These are phyloP conservation scores for Xiphophorus birchmanni DNA, from an alignment of 2,797 vertebrate genomes.

Conservation along the genomic window DNA sequence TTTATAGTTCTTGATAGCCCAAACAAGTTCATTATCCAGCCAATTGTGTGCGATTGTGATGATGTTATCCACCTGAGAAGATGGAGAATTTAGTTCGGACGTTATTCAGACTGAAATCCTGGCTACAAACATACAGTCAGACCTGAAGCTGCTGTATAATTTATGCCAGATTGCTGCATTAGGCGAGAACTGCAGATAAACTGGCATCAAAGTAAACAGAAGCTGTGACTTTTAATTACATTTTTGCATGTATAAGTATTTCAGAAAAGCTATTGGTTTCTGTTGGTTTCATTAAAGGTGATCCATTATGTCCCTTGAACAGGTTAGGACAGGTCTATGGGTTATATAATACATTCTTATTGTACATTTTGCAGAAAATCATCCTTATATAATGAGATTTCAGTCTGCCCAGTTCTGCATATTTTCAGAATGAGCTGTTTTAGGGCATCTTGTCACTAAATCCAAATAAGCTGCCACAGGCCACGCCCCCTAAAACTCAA, in stretches of 20 bases:
- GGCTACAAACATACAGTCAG: not conserved
- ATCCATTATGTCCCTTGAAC: no score
- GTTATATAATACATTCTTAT: no score
- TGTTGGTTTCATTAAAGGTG: no score
- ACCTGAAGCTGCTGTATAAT: not conserved
- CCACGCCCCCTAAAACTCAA: no score
- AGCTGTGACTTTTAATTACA: not conserved
- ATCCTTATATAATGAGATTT: no score
- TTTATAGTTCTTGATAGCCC: slow-evolving; percentile 65
- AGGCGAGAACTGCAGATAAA: not conserved
- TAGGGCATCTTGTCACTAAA: no score
- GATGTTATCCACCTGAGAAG: slow-evolving; percentile 84
- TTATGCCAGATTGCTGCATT: not conserved
- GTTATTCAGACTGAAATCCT: not conserved
- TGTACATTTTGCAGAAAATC: no score
- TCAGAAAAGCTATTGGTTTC: no score
- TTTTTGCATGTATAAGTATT: not conserved
- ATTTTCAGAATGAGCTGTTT: no score
- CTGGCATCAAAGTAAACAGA: not conserved
- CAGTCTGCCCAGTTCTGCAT: no score
- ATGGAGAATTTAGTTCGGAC: not conserved
- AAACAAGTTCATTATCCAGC: fast-evolving
- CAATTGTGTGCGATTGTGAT: slow-evolving; percentile 44
- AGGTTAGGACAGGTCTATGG: no score
- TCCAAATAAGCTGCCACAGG: no score